phyloP scores from a whole-genome alignment of 1,140 invertebrate species.

The Meloidogyne exigua region DNA sequence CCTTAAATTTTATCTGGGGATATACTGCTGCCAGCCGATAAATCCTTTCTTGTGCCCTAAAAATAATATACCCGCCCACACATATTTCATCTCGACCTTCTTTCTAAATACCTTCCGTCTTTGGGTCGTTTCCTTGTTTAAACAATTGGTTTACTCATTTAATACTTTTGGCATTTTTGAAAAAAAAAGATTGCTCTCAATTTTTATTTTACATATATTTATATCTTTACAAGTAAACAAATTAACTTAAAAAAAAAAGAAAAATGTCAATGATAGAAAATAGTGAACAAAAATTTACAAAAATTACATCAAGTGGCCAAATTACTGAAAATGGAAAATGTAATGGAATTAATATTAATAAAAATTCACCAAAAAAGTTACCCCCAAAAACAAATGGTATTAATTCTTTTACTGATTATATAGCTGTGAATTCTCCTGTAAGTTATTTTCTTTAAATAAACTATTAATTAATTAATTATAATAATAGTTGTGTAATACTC shows the following conservation, averaged over 20 bases:
- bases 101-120: not conserved
- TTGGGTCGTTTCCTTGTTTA: not conserved
- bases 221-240: not conserved
- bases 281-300: conserved; percentile 1
- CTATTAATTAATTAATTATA: no score
- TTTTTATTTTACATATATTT: not conserved
- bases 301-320: not conserved
- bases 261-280: not conserved
- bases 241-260: not conserved
- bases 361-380: not conserved
- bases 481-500: no score
- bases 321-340: not conserved
- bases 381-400: not conserved
- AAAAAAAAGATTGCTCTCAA: not conserved
- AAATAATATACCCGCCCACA: not conserved
- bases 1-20: not conserved
- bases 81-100: not conserved
- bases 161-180: not conserved
- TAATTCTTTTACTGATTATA: not conserved
- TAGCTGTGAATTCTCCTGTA: not conserved
- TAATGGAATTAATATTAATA: not conserved
- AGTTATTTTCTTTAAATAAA: not conserved
- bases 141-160: not conserved
- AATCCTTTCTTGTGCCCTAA: not conserved
- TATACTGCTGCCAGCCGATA: not conserved